Base-by-base conservation (phyloP, 1,140 invertebrate genomes). In the Brachionus koreanus region DNA sequence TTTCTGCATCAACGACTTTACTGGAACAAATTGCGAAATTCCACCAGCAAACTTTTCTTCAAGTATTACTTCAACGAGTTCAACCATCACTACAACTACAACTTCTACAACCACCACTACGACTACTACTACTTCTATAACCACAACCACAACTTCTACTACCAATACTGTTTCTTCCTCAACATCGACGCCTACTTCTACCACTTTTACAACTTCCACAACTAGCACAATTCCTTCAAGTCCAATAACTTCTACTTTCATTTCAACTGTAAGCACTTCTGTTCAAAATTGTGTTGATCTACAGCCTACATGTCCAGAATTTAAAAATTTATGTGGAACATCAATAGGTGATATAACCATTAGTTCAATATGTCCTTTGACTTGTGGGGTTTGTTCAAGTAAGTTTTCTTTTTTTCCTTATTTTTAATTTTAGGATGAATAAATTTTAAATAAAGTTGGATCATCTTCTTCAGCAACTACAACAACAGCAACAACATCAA, bases 11-110 rank as follows among this genome's bases (percentile, higher is more conserved):
- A 6, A 7, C 16, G 33, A 29, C 10, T 61, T 42, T 13, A 61
- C 76, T 61, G 76, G 76, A 25, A 25, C 23, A 39, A 42, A 42
- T 63, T 79, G 76, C 35, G 76, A 79, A 49, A 79, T 25, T 61
- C 23, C 69, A 3, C 23, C 16, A 19, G 13, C 25, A 33, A 61
- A 46, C 1, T 6, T 33, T 6, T 61, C 46, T 29, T n/a, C 74
- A 13, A 23, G 10, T 9, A 49, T 37, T 12, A 57, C 74, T 46
- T 25, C 74, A 13, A 75, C 75, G 7, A 77, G 43, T 37, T 16
- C 46, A 16, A 37, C 74, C 2, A 49, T 10, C 5, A 77, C 74
- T 16, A 77, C 43, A 0, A 77, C 25, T 57, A 37, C 23, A 9
- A 29, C 42, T 19, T 35, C 46, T 2, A 57, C 49, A 0, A 65